Evolutionary conservation across 2,888 invertebrate species (phyloP), one percentile per base, ranked within the genome.

Genomic region (Cheilosia pagana): DNA sequence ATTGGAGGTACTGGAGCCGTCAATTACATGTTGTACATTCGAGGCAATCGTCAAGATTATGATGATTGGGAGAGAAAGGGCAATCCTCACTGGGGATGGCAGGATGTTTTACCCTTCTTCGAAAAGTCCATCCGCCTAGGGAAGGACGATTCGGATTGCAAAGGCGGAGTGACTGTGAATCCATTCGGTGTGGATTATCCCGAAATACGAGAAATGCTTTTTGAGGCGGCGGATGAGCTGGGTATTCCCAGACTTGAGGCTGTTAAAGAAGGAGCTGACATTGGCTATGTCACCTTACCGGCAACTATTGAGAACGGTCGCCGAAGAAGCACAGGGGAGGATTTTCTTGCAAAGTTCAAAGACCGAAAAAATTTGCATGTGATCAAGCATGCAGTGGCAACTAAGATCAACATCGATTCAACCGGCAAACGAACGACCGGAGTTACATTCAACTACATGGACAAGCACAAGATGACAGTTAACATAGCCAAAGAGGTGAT

Each of bases 21-120:
- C 2, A 95, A 95, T 89, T 94, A 92, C 12, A 94, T 95, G 95
- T 74, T 95, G 0, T 94, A 95, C 88, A 89, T 94, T 0, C 92
- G 94, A 4, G 95, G 95, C 0, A 94, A 94, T 90, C 92, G 93
- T 4, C 88, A 89, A 3, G 95, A 96, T 89, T 96, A 93, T 88
- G 94, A 96, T 88, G 88, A 91, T 0, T 96, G 96, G 96, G 92
- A 93, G 8, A 88, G 89, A 0, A 55, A 92, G 43, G 95, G 95
- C 0, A 95, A 94, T 87, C 78, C 89, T 0, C 94, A 94, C 0
- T 96, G 96, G 96, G 92, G 95, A 1, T 97, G 94, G 90, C 94
- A 96, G 39, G 95, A 96, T 85, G 94, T 97, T 0, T 90, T 96
- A 60, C 95, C 95, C 0, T 97, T 96, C 89, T 97, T 97, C 89